A percentile compares a stretch with the other conserved stretches of the same genome.
Evolutionary conservation across 2,888 invertebrate species (phyloP).

Genomic region (Escarpia spicata): DNA sequence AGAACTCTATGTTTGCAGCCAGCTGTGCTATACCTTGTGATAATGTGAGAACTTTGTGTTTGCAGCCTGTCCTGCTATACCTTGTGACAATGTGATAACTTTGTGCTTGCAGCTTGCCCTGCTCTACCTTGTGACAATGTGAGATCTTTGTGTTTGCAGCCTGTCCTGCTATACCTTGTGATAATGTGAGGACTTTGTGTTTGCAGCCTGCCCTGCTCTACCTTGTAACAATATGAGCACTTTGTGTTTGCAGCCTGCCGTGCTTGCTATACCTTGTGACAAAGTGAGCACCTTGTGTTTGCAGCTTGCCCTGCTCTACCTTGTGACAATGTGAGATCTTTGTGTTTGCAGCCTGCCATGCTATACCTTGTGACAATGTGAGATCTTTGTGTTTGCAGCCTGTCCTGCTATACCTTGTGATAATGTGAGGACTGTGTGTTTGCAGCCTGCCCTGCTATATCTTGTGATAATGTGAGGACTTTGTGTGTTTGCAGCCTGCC

Average conservation of each 20-base stretch:
- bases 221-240: constrained; percentile 72
- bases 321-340: constrained; percentile 79
- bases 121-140: too few relatives aligned
- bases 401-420: constrained; percentile 95
- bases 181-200: neutral
- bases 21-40: constrained; percentile 92
- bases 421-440: constrained; percentile 77
- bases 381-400: constrained; percentile 72
- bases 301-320: too few relatives aligned
- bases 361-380: neutral
- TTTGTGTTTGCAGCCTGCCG: constrained; percentile 46
- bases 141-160: neutral
- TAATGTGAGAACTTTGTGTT: neutral
- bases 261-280: constrained; percentile 75
- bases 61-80: constrained; percentile 92
- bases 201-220: constrained; percentile 91
- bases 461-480: constrained; percentile 73
- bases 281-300: neutral
- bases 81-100: constrained; percentile 72
- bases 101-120: neutral
- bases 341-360: neutral
- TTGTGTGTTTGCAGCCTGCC: constrained; percentile 36
- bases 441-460: constrained; percentile 94
- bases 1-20: neutral
- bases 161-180: constrained; percentile 92